Conservation (phyloP, 2,113 vertebrate genomes). For the Halcyon malimbica region DNA sequence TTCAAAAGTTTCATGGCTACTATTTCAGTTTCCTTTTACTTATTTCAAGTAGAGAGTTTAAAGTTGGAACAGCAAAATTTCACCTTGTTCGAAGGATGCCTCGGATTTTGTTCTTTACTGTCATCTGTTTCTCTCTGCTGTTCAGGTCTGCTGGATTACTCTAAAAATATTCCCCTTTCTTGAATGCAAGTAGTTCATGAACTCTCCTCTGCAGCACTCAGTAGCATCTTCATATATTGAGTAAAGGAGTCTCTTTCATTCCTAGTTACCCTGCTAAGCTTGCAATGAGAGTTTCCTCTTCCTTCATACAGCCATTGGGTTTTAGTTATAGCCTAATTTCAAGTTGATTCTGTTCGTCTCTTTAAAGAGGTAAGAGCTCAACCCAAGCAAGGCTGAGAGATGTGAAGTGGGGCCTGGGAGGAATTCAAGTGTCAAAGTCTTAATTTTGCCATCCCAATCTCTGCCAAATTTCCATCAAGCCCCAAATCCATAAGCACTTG, state of each 20-base stretch:
- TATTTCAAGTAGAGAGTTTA: background rate
- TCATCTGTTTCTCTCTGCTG: background rate
- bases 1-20: background rate
- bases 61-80: background rate
- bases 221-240: background rate
- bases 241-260: background rate
- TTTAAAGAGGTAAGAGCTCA: background rate
- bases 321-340: background rate
- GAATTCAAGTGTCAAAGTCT: background rate
- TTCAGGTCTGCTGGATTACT: background rate
- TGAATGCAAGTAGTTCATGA: background rate
- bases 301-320: background rate
- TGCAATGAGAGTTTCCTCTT: background rate
- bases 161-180: constrained; percentile 6
- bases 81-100: background rate
- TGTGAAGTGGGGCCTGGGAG: background rate
- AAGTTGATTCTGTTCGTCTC: background rate
- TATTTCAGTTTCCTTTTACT: constrained; percentile 14
- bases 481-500: background rate
- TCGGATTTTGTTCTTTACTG: background rate
- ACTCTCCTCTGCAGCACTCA: background rate
- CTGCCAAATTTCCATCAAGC: background rate
- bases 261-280: background rate
- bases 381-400: background rate
- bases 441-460: background rate